phyloP scores from a whole-genome alignment of 2,113 vertebrate species.

The Galemys pyrenaicus region DNA sequence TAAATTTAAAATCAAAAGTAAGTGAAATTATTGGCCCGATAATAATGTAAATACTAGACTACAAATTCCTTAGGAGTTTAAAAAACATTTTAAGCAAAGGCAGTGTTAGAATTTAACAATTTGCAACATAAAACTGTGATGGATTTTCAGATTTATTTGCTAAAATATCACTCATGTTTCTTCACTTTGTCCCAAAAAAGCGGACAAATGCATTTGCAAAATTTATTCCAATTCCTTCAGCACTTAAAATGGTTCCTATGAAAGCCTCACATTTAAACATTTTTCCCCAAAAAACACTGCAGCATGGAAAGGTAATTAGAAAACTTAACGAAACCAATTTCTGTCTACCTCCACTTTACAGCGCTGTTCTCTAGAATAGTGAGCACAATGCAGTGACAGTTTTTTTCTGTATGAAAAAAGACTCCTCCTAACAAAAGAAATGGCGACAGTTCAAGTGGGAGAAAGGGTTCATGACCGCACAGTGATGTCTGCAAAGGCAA shows the following conservation, averaged over 20 bases:
- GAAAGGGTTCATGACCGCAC: background rate
- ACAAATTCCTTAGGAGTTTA: background rate
- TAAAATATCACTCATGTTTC: background rate
- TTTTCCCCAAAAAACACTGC: background rate
- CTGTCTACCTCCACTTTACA: constrained; percentile 42
- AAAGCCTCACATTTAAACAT: background rate
- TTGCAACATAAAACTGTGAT: background rate
- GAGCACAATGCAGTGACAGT: background rate
- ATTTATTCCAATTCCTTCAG: background rate
- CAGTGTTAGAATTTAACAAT: background rate
- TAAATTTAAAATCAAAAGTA: background rate
- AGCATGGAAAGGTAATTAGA: background rate
- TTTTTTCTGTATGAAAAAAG: background rate
- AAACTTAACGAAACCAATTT: background rate
- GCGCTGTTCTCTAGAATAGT: constrained; percentile 54
- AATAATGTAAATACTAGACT: background rate
- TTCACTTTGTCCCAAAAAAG: background rate
- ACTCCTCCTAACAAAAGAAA: background rate
- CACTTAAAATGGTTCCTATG: background rate
- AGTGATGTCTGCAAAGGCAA: background rate
- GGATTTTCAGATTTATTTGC: constrained; percentile 16
- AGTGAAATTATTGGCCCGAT: background rate
- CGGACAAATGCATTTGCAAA: background rate
- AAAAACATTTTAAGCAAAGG: background rate
- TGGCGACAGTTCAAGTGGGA: background rate